phyloP scores from a whole-genome alignment of 2,113 vertebrate genomes.

The Leuciscus idus region DNA sequence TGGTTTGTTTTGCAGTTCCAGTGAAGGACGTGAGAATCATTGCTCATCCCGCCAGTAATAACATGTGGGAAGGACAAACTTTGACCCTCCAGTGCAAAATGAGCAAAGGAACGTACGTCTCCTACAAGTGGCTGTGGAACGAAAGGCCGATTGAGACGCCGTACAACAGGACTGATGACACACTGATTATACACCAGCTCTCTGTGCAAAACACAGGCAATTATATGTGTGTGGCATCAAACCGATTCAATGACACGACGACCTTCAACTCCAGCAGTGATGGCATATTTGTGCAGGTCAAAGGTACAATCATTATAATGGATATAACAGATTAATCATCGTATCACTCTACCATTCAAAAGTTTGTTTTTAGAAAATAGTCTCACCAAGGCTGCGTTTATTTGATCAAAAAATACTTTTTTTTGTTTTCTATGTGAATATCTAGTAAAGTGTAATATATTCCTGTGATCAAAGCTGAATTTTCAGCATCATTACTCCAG shows the following conservation, averaged over 20 bases:
- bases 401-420: neutral
- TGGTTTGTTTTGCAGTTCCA: conserved; percentile 58
- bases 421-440: neutral
- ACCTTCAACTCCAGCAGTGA: neutral
- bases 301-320: neutral
- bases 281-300: conserved; percentile 36
- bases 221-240: conserved; percentile 27
- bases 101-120: conserved; percentile 60
- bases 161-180: neutral
- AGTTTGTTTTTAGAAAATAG: neutral
- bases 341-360: too few species aligned
- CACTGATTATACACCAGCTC: conserved; percentile 54
- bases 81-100: conserved; percentile 62
- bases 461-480: too few species aligned
- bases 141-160: neutral
- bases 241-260: conserved; percentile 6
- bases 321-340: neutral
- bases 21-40: conserved; percentile 52
- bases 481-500: too few species aligned
- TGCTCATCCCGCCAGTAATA: neutral
- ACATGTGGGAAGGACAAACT: conserved; percentile 62
- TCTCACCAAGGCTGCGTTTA: neutral
- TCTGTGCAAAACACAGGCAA: conserved; percentile 1
- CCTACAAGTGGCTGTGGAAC: conserved; percentile 68
- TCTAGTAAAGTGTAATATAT: too few species aligned